Conservation (phyloP, 1,140 invertebrate species). For the roundworm (Caenorhabditis elegans) region DNA sequence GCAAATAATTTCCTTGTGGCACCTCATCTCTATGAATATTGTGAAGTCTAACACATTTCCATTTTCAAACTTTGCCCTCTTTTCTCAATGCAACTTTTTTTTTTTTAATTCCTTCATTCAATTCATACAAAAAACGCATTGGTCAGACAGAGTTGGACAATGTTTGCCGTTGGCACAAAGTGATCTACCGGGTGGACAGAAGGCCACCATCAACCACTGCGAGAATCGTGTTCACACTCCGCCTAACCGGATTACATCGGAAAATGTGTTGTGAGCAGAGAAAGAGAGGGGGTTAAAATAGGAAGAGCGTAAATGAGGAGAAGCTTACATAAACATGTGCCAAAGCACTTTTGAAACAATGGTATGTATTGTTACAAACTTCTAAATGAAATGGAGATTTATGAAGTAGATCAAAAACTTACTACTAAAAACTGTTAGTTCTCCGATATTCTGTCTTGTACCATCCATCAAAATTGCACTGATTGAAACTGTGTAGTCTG, state of each 20-base stretch:
- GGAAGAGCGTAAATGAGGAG: background rate
- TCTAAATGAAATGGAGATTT: background rate
- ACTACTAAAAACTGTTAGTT: slow-evolving; percentile 20
- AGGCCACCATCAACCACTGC: too few species aligned
- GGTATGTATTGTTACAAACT: background rate
- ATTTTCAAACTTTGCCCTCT: too few species aligned
- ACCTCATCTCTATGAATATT: too few species aligned
- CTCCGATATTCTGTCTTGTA: slow-evolving; percentile 29
- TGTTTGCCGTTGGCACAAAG: background rate
- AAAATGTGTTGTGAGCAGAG: background rate
- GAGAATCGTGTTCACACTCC: background rate
- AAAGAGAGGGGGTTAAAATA: background rate
- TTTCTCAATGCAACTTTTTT: too few species aligned
- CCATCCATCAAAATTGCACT: slow-evolving; percentile 40
- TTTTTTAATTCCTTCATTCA: too few species aligned
- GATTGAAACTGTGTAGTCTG: slow-evolving; percentile 38
- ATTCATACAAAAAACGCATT: background rate
- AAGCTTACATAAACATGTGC: background rate
- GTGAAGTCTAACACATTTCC: too few species aligned
- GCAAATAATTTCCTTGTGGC: too few species aligned
- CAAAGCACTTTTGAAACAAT: background rate
- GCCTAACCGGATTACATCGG: background rate
- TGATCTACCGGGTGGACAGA: too few species aligned
- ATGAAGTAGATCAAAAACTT: too few species aligned
- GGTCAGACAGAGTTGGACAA: background rate